These are phyloP conservation scores for Diadegma fenestrale DNA, from an alignment of 2,888 invertebrate genomes.

Conservation along the genomic window DNA sequence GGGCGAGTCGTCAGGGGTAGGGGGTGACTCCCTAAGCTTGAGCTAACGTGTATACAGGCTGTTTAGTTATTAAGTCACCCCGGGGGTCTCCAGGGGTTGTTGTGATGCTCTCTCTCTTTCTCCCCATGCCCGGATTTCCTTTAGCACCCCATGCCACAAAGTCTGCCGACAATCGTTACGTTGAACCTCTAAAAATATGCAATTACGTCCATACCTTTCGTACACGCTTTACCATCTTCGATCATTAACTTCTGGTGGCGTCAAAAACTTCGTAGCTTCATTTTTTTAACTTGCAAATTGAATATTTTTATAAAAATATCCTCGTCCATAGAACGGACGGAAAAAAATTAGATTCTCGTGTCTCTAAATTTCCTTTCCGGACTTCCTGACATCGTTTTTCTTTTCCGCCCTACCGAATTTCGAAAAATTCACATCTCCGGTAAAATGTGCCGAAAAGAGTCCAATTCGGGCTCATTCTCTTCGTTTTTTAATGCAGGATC, in stretches of 20 bases:
- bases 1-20: conserved; percentile 55
- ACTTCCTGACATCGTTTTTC: no score
- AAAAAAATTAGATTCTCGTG: no score
- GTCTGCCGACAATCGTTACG: conserved; percentile 50
- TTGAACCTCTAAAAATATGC: conserved; percentile 55
- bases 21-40: conserved; percentile 64
- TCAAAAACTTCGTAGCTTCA: not conserved
- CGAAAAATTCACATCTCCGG: no score
- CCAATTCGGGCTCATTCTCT: no score
- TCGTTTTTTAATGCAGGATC: no score
- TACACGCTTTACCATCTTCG: not conserved
- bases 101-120: conserved; percentile 63
- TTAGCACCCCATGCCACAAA: conserved; percentile 40
- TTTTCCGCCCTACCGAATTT: no score
- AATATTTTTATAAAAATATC: no score
- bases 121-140: conserved; percentile 70
- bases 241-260: not conserved
- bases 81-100: conserved; percentile 72
- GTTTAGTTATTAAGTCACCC: conserved; percentile 83
- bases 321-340: no score
- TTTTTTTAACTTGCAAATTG: not conserved
- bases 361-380: not conserved
- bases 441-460: no score
- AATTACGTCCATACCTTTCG: conserved; percentile 25
- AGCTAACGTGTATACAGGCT: conserved; percentile 71